phyloP scores from a whole-genome alignment of 1,140 invertebrate genomes.

The Marisa cornuarietis region DNA sequence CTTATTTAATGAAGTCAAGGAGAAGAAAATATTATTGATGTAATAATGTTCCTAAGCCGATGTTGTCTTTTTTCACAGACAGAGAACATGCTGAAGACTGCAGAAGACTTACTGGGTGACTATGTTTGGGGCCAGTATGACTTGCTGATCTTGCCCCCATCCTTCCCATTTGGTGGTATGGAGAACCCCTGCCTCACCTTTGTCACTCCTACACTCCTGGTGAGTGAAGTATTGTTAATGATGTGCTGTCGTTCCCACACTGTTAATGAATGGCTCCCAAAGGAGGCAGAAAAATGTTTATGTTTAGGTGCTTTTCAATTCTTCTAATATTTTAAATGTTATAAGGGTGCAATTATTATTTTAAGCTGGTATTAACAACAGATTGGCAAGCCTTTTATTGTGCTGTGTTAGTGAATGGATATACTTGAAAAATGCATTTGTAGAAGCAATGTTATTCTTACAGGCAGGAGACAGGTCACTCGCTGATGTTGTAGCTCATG shows the following conservation, averaged over 20 bases:
- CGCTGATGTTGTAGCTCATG: slow-evolving; percentile 90
- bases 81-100: slow-evolving; percentile 82
- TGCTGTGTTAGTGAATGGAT: too few relatives aligned
- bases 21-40: background rate
- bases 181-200: slow-evolving; percentile 98
- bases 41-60: background rate
- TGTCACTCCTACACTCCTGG: too few relatives aligned
- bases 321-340: too few relatives aligned
- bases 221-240: too few relatives aligned
- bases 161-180: slow-evolving; percentile 96
- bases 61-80: slow-evolving; percentile 69
- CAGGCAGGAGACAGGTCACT: slow-evolving; percentile 87
- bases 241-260: too few relatives aligned
- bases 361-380: too few relatives aligned
- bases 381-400: too few relatives aligned
- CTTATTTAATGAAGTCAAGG: background rate
- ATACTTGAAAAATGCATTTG: background rate
- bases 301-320: too few relatives aligned
- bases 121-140: slow-evolving; percentile 75
- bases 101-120: slow-evolving; percentile 74
- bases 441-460: background rate
- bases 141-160: slow-evolving; percentile 88
- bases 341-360: too few relatives aligned
- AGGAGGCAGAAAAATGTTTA: too few relatives aligned
- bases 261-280: too few relatives aligned